phyloP scores from a whole-genome alignment of 2,888 invertebrate species.

The Diabrotica balteata region DNA sequence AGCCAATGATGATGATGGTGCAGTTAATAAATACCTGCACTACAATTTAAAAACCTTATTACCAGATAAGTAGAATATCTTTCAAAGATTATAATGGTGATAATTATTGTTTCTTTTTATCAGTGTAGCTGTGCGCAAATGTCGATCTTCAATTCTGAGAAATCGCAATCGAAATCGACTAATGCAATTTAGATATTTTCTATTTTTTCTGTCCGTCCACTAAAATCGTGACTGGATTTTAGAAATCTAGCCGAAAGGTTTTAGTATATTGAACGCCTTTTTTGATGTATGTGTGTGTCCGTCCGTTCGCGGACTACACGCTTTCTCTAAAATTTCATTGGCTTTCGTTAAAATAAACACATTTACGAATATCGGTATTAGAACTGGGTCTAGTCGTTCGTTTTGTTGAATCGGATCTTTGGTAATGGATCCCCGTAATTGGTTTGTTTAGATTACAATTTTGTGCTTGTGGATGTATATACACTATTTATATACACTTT shows the following conservation, averaged over 20 bases:
- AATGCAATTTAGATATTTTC: slow-evolving; percentile 19
- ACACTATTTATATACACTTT: no score
- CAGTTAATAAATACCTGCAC: no score
- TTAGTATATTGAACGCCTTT: slow-evolving; percentile 39
- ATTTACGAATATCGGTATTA: background rate
- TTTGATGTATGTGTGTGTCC: slow-evolving; percentile 25
- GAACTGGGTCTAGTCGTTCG: no score
- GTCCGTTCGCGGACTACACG: slow-evolving; percentile 18
- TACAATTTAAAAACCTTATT: no score
- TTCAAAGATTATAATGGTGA: background rate
- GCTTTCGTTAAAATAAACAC: slow-evolving; percentile 40
- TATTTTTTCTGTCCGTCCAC: slow-evolving; percentile 23
- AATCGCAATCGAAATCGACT: slow-evolving; percentile 25
- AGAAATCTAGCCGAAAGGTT: slow-evolving; percentile 53
- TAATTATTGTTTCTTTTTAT: slow-evolving; percentile 14
- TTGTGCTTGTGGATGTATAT: no score
- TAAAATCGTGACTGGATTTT: slow-evolving; percentile 49
- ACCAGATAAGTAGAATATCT: no score
- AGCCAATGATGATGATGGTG: no score
- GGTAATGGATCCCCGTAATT: no score
- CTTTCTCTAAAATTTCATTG: slow-evolving; percentile 44
- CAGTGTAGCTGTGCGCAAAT: slow-evolving; percentile 25
- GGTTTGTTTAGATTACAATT: no score
- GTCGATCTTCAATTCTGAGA: slow-evolving; percentile 32
- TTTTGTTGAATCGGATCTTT: no score